These are phyloP conservation scores for Eumeta japonica DNA, from an alignment of 1,140 invertebrate species.

Conservation along the genomic window DNA sequence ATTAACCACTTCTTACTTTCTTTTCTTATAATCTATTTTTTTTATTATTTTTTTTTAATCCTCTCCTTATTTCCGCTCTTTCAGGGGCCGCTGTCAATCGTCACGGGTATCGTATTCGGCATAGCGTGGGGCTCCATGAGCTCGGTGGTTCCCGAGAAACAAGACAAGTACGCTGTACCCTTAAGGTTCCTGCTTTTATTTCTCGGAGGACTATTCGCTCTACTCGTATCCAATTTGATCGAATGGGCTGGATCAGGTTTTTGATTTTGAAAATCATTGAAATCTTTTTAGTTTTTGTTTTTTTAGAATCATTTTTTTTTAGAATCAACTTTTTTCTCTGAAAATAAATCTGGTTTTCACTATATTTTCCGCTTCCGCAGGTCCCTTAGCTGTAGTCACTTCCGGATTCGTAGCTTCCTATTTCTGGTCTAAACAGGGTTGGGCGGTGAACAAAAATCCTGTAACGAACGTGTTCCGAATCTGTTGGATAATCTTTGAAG, in stretches of 20 bases:
- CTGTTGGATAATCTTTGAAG: constrained; percentile 92
- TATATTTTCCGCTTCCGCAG: constrained; percentile 16
- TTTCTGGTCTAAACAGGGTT: constrained; percentile 76
- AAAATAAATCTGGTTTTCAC: too few relatives aligned
- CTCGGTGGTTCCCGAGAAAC: constrained; percentile 74
- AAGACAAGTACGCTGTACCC: constrained; percentile 74
- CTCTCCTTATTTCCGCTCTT: constrained; percentile 14
- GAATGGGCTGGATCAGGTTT: constrained; percentile 73
- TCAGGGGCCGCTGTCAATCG: constrained; percentile 70
- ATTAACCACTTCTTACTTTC: too few relatives aligned
- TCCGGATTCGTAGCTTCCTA: constrained; percentile 79
- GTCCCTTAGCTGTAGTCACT: constrained; percentile 81
- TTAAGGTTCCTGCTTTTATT: constrained; percentile 75
- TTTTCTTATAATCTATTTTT: constrained; percentile 1
- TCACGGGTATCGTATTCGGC: constrained; percentile 74
- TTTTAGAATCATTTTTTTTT: too few relatives aligned
- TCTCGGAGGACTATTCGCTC: constrained; percentile 77
- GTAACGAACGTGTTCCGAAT: constrained; percentile 84
- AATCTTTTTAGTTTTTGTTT: constrained; percentile 7
- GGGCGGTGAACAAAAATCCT: constrained; percentile 81
- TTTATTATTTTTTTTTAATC: not conserved
- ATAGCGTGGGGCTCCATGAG: constrained; percentile 72
- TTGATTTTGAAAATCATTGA: not conserved
- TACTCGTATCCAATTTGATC: constrained; percentile 79
- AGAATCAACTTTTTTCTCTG: too few relatives aligned